Percentiles rank a stretch among this genome's conserved stretches.
Conservation (phyloP, 2,113 vertebrate genomes). For the Xenotilapia flavipinnis region DNA sequence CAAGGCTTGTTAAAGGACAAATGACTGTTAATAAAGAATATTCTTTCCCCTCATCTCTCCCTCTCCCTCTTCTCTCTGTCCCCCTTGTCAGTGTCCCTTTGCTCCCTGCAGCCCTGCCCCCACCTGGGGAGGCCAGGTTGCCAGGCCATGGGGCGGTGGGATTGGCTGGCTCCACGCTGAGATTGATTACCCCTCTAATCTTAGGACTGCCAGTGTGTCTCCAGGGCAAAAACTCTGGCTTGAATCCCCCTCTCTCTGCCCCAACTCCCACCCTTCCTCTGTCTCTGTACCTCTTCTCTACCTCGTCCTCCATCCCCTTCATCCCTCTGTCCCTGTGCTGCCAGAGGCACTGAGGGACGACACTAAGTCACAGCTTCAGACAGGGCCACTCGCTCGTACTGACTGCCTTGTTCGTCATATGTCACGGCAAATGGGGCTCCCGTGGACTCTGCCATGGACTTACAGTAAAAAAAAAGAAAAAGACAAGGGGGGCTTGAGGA, state of each 20-base stretch:
- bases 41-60: conserved; percentile 34
- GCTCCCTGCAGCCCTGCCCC: conserved; percentile 46
- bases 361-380: conserved; percentile 71
- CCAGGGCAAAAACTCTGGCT: conserved; percentile 58
- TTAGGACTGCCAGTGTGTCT: conserved; percentile 66
- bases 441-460: conserved; percentile 46
- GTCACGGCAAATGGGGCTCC: conserved; percentile 67
- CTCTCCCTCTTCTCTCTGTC: conserved; percentile 24
- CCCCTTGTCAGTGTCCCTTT: conserved; percentile 38
- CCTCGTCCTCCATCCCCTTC: conserved; percentile 55
- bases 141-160: conserved; percentile 51
- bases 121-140: conserved; percentile 48
- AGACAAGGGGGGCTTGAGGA: conserved; percentile 27
- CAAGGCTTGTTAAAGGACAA: conserved; percentile 71
- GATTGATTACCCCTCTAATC: conserved; percentile 72
- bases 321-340: conserved; percentile 64
- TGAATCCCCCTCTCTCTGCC: conserved; percentile 35
- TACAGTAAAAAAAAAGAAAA: conserved; percentile 18
- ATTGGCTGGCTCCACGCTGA: conserved; percentile 57
- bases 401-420: conserved; percentile 57
- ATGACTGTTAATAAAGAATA: conserved; percentile 71
- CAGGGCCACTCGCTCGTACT: conserved; percentile 63
- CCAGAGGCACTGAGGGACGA: conserved; percentile 66
- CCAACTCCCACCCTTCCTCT: conserved; percentile 34
- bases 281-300: conserved; percentile 40